A percentile compares a stretch with the other conserved stretches of the same genome.
Conservation (phyloP, 2,888 invertebrate genomes). For the Drosophila ustulata region DNA sequence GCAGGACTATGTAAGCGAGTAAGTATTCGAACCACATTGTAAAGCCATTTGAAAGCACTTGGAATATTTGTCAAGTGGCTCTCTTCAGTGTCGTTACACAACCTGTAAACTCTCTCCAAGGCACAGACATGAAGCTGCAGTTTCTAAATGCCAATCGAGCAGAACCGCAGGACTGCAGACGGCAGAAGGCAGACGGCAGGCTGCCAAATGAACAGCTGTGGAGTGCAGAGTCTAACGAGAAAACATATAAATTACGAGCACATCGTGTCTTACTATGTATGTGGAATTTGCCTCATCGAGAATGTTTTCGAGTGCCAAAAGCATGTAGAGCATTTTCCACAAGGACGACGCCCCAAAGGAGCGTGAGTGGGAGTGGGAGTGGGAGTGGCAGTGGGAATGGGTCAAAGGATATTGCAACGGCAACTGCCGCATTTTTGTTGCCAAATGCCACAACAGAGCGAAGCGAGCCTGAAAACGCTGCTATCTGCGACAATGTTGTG, state of each 20-base stretch:
- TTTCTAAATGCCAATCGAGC: slow-evolving; percentile 3
- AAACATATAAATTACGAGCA: slow-evolving; percentile 51
- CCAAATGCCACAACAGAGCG: slow-evolving; percentile 40
- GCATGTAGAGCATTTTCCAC: slow-evolving; percentile 52
- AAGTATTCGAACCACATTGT: slow-evolving; percentile 5
- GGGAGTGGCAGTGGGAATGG: slow-evolving; percentile 30
- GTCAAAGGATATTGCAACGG: slow-evolving; percentile 11
- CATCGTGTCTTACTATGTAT: slow-evolving; percentile 14
- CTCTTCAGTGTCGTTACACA: neutral
- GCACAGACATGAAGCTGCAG: slow-evolving; percentile 1
- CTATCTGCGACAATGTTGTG: slow-evolving; percentile 51
- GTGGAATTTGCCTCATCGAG: slow-evolving; percentile 2
- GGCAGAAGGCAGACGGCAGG: slow-evolving; percentile 14
- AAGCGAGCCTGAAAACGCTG: slow-evolving; percentile 7
- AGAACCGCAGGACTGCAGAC: slow-evolving; percentile 21
- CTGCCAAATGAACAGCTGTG: slow-evolving; percentile 19
- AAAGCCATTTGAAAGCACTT: slow-evolving; percentile 15
- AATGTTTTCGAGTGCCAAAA: slow-evolving; percentile 50
- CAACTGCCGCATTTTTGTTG: slow-evolving; percentile 24
- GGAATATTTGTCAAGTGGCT: slow-evolving; percentile 11
- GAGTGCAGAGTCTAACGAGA: slow-evolving; percentile 18
- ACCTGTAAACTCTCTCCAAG: slow-evolving; percentile 9
- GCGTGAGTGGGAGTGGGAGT: no score
- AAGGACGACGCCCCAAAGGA: slow-evolving; percentile 24
- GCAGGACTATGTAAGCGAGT: neutral